Base-by-base conservation (phyloP, 2,113 vertebrate genomes). In the Bufo bufo region DNA sequence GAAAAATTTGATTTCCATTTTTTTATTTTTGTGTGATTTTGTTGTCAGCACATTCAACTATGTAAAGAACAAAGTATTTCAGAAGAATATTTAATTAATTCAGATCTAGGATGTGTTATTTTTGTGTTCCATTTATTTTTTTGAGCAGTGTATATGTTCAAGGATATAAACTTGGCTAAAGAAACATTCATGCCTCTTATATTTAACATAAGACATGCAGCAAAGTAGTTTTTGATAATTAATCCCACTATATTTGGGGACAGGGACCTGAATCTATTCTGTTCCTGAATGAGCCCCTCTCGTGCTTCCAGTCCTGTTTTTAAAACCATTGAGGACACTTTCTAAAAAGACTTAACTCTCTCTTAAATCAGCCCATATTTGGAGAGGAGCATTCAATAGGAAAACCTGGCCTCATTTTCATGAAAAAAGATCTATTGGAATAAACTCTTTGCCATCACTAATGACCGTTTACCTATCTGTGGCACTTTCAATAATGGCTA, bases 361-460 rank as follows among this genome's bases (percentile, higher is more conserved):
- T 49, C 72, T 66, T 69, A 84, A 89, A 84, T 63, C 58, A 69
- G 78, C 61, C 49, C 50, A 61, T 58, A 47, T 77, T 77, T 83
- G n/a, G 78, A 82, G 79, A 8, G 4, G 43, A 9, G 16, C 49
- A 89, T 90, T 84, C 49, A 78, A 6, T 14, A 4, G 79, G 63
- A 74, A 89, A 82, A 75, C 5, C 17, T 7, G 19, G 81, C 85
- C 89, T 91, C 91, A 90, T 91, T 90, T 13, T 79, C 43, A 0
- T 49, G 17, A 80, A 66, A 82, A 89, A 58, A 8, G 83, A 77
- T 49, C 72, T 52, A 63, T 77, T 77, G 82, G 81, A 74, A 87
- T 45, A 43, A 87, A 17, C 69, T 3, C 23, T 50, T 87, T 89
- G 87, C 87, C 87, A 79, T 89, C 87, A 89, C 89, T 20, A 87